Percentiles rank a stretch among this genome's conserved stretches.
Conservation (phyloP, 2,888 invertebrate genomes). For the Ganaspis brasiliensis region DNA sequence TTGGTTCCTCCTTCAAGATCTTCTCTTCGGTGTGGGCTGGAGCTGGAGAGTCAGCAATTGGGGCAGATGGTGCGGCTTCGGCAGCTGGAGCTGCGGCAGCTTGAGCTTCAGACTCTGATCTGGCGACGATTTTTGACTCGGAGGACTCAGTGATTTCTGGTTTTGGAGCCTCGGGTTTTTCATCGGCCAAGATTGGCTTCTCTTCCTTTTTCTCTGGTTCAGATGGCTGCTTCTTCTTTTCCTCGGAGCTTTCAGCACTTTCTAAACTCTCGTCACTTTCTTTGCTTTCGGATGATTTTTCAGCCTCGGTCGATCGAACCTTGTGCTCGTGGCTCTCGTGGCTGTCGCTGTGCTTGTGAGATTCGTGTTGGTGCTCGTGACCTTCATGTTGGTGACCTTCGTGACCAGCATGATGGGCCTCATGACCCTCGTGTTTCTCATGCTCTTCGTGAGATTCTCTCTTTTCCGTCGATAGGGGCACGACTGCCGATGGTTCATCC, state of each 20-base stretch:
- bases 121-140: conserved; percentile 5
- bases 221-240: conserved; percentile 67
- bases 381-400: conserved; percentile 48
- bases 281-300: conserved; percentile 54
- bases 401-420: conserved; percentile 61
- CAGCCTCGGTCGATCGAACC: conserved; percentile 51
- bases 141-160: conserved; percentile 33
- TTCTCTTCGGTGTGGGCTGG: conserved; percentile 52
- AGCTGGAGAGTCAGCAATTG: conserved; percentile 52
- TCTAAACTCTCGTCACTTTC: conserved; percentile 50
- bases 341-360: background rate
- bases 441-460: conserved; percentile 55
- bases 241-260: conserved; percentile 45
- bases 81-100: conserved; percentile 2
- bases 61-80: conserved; percentile 34
- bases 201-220: conserved; percentile 51
- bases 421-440: conserved; percentile 55
- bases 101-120: conserved; percentile 3
- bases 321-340: conserved; percentile 13
- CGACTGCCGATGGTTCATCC: conserved; percentile 49
- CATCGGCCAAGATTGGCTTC: conserved; percentile 25
- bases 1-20: conserved; percentile 49
- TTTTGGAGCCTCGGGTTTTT: conserved; percentile 58
- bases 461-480: conserved; percentile 63
- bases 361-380: background rate